A percentile compares a stretch with the other conserved stretches of the same genome.
phyloP scores from a whole-genome alignment of 2,888 invertebrate genomes.

The Acanthosoma haemorrhoidale region DNA sequence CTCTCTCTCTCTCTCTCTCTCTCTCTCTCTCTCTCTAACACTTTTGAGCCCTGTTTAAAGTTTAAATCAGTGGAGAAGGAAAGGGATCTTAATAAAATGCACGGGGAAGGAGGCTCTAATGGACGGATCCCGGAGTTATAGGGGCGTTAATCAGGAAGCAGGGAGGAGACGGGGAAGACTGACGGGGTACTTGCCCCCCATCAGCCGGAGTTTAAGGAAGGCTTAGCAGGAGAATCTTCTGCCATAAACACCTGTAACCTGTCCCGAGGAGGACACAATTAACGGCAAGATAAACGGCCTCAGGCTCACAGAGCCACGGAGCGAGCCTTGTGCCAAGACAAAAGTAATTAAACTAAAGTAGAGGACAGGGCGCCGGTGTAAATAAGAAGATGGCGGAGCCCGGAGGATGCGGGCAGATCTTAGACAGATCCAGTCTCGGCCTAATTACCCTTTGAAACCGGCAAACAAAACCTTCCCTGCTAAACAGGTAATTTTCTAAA shows the following conservation, averaged over 20 bases:
- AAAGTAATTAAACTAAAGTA: slow-evolving; percentile 14
- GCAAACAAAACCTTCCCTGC: no score
- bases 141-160: slow-evolving; percentile 15
- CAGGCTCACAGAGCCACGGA: no score
- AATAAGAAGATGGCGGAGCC: no score
- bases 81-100: neutral
- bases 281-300: slow-evolving; percentile 9
- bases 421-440: no score
- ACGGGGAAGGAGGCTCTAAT: neutral
- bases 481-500: no score
- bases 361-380: neutral
- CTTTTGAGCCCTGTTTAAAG: neutral
- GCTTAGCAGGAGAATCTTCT: no score
- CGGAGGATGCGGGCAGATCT: neutral
- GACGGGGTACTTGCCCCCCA: no score
- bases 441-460: neutral
- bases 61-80: neutral
- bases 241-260: slow-evolving; percentile 5
- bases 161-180: neutral
- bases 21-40: neutral
- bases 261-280: neutral
- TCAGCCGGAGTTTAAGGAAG: no score
- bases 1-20: neutral
- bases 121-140: slow-evolving; percentile 16
- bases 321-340: neutral